Evolutionary conservation across 2,113 vertebrate genomes (phyloP).

Genomic region (Otolemur garnettii): DNA sequence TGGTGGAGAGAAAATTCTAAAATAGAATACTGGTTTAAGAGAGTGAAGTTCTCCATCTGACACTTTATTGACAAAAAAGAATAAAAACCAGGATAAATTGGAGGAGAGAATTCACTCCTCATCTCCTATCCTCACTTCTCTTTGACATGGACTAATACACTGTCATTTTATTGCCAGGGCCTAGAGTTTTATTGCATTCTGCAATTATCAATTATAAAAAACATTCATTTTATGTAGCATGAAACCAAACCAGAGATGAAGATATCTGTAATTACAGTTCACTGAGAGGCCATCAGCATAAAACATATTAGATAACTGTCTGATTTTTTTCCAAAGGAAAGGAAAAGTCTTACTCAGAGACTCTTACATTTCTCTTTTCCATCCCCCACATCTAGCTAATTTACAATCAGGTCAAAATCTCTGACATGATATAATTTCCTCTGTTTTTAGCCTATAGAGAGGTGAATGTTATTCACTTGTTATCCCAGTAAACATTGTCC

Average conservation of each 20-base stretch:
- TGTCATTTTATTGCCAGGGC: background rate
- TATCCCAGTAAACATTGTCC: background rate
- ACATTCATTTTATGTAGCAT: background rate
- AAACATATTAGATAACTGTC: background rate
- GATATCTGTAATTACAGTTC: background rate
- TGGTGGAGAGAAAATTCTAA: background rate
- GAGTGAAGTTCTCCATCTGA: background rate
- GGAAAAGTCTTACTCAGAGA: background rate
- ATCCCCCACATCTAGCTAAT: background rate
- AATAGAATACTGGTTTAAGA: background rate
- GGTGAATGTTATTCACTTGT: background rate
- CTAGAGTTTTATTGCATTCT: background rate
- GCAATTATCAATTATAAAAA: background rate
- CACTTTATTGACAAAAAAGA: background rate
- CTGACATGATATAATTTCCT: background rate
- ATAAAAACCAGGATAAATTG: background rate
- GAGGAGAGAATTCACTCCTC: background rate
- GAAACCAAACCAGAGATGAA: slow-evolving; percentile 28
- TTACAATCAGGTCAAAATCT: background rate
- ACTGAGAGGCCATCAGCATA: background rate
- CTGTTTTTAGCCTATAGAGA: background rate
- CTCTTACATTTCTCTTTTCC: background rate
- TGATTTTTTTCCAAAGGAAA: background rate
- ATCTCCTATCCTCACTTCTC: background rate
- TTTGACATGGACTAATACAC: background rate